A percentile compares a stretch with the other conserved stretches of the same genome.
These are phyloP conservation scores for Cricetomys ansorgei DNA, from an alignment of 2,113 vertebrate species.

Conservation along the genomic window DNA sequence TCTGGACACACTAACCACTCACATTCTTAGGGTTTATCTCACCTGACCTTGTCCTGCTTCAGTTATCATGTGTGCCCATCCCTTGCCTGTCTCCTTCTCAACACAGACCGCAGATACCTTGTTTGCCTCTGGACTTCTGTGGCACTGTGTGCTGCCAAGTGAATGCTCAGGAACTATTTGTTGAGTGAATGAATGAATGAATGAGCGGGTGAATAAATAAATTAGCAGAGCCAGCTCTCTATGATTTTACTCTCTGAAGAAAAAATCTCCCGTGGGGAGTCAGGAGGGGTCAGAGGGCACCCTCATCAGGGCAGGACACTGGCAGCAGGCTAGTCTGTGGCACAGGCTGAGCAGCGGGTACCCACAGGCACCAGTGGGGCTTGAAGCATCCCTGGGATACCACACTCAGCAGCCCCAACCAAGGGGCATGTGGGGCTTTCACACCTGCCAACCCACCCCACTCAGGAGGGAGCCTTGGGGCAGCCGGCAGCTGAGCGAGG, in stretches of 20 bases:
- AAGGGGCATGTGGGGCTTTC: not conserved
- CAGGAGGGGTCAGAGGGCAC: not conserved
- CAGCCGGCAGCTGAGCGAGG: not conserved
- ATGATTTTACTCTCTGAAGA: not conserved
- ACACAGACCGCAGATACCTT: not conserved
- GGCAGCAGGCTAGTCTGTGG: not conserved
- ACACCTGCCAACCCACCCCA: constrained; percentile 52
- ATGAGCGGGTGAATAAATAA: not conserved
- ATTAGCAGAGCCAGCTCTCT: not conserved
- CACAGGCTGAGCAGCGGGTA: not conserved
- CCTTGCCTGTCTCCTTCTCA: not conserved
- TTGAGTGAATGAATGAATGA: not conserved
- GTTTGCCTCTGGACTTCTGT: not conserved
- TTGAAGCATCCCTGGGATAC: not conserved
- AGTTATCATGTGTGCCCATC: not conserved
- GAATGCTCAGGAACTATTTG: not conserved
- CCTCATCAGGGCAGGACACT: not conserved
- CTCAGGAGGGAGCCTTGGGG: constrained; percentile 25
- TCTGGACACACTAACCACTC: not conserved
- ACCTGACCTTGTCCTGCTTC: not conserved
- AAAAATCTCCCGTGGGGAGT: not conserved
- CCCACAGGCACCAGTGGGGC: not conserved
- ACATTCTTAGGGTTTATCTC: not conserved
- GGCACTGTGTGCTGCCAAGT: not conserved
- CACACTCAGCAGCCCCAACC: not conserved